phyloP scores from a whole-genome alignment of 1,140 invertebrate species.

The Drosophila kurseongensis region DNA sequence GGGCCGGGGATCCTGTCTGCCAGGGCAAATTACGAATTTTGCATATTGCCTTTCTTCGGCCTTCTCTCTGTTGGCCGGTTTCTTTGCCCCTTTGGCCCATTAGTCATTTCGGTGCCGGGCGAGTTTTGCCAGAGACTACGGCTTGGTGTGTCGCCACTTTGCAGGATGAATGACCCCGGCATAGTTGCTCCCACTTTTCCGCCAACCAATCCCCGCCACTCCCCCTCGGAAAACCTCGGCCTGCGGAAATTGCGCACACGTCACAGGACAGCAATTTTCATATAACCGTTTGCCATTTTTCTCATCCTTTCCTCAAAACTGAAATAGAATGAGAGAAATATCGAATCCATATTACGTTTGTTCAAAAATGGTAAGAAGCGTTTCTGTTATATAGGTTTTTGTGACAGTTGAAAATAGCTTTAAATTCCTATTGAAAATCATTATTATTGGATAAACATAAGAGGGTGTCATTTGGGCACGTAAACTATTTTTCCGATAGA shows the following conservation, averaged over 20 bases:
- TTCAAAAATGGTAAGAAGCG: not conserved
- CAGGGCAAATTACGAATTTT: conserved; percentile 80
- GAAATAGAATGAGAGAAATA: not conserved
- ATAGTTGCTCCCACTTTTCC: conserved; percentile 45
- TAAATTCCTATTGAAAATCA: no score
- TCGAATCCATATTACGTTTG: conserved; percentile 15
- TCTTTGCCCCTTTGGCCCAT: conserved; percentile 50
- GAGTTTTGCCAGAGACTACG: conserved; percentile 12
- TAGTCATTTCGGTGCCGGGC: conserved; percentile 69
- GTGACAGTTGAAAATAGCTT: not conserved
- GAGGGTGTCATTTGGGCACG: not conserved
- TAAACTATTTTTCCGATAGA: not conserved
- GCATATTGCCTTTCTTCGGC: conserved; percentile 69
- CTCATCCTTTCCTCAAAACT: conserved; percentile 7
- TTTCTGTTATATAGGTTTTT: not conserved
- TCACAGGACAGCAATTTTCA: conserved; percentile 58
- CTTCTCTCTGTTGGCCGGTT: conserved; percentile 5
- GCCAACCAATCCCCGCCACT: not conserved
- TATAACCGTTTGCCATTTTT: conserved; percentile 47
- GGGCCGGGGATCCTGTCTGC: conserved; percentile 52
- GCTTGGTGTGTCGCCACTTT: conserved; percentile 80
- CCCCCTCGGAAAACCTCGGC: conserved; percentile 12
- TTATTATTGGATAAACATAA: no score
- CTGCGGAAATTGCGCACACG: conserved; percentile 78
- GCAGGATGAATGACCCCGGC: conserved; percentile 79